A percentile compares a stretch with the other conserved stretches of the same genome.
Conservation (phyloP, 2,797 vertebrate species). For the Hypotaenidia okinawae region DNA sequence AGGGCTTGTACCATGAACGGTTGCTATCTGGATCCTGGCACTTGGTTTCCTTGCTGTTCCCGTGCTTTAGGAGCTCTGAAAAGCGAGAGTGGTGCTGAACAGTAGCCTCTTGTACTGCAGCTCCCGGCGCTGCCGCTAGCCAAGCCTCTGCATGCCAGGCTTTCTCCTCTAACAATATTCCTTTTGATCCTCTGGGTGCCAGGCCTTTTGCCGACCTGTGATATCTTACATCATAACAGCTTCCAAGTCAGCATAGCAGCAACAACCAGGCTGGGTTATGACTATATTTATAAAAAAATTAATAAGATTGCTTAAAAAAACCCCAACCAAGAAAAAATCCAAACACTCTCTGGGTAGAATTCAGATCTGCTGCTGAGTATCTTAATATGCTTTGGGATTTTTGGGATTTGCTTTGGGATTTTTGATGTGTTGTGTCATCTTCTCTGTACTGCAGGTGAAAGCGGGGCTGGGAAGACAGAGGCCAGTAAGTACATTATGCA, state of each 20-base stretch:
- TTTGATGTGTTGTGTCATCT: not conserved
- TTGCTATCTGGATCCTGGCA: constrained; percentile 42
- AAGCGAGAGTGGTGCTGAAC: constrained; percentile 22
- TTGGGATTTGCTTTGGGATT: not conserved
- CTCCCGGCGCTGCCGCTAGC: not conserved
- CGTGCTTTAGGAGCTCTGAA: constrained; percentile 8
- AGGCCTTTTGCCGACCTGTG: not conserved
- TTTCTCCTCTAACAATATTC: constrained; percentile 57
- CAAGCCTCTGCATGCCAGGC: not conserved
- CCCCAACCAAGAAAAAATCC: not conserved
- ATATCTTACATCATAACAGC: not conserved
- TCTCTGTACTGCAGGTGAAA: constrained; percentile 86
- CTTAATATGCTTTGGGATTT: not conserved
- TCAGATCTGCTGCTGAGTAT: not conserved
- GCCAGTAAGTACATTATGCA: constrained; percentile 99
- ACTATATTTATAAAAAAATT: not conserved
- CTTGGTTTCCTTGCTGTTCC: constrained; percentile 20
- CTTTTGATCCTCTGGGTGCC: constrained; percentile 49
- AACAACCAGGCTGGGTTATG: not conserved
- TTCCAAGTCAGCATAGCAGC: not conserved
- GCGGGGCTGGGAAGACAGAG: constrained; percentile 97
- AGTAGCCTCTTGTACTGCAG: constrained; percentile 48
- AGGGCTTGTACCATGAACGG: not conserved
- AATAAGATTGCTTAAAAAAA: not conserved
- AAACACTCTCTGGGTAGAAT: accelerated